These are phyloP conservation scores for Drosophila malerkotliana DNA, from an alignment of 1,140 invertebrate genomes.

Conservation along the genomic window DNA sequence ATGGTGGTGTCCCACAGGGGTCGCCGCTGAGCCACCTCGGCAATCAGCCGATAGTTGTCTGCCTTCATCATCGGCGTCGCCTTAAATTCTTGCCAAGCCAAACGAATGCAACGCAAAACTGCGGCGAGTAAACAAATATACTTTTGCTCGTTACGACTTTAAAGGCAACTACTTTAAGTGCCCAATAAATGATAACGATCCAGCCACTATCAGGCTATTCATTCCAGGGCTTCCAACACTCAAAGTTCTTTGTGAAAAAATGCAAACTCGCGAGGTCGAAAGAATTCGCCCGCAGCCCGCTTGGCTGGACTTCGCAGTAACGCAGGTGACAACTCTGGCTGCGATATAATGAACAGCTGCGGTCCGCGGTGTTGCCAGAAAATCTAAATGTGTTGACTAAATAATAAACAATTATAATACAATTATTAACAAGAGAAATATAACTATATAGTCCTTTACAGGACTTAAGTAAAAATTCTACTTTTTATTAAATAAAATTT, in stretches of 20 bases:
- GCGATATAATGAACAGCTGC: neutral
- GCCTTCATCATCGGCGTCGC: constrained; percentile 38
- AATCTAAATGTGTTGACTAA: too few relatives aligned
- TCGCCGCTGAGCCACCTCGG: constrained; percentile 51
- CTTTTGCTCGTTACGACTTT: neutral
- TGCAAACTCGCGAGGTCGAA: neutral
- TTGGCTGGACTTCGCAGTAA: neutral
- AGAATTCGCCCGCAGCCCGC: neutral
- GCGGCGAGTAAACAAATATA: constrained; percentile 52
- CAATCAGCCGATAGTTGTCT: constrained; percentile 60
- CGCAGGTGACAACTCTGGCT: constrained; percentile 1
- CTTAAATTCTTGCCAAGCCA: neutral
- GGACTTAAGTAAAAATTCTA: too few relatives aligned
- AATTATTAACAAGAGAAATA: too few relatives aligned
- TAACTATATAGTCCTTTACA: too few relatives aligned
- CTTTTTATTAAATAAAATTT: neutral
- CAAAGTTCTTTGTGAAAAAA: neutral
- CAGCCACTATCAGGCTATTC: neutral
- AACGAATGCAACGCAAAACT: neutral
- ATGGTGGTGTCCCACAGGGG: constrained; percentile 63
- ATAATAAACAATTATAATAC: too few relatives aligned
- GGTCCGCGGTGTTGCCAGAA: neutral
- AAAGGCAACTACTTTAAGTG: neutral
- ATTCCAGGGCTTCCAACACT: neutral
- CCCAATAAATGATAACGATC: neutral